These are phyloP conservation scores for Calypte anna DNA, from an alignment of 2,113 vertebrate genomes.

Conservation along the genomic window DNA sequence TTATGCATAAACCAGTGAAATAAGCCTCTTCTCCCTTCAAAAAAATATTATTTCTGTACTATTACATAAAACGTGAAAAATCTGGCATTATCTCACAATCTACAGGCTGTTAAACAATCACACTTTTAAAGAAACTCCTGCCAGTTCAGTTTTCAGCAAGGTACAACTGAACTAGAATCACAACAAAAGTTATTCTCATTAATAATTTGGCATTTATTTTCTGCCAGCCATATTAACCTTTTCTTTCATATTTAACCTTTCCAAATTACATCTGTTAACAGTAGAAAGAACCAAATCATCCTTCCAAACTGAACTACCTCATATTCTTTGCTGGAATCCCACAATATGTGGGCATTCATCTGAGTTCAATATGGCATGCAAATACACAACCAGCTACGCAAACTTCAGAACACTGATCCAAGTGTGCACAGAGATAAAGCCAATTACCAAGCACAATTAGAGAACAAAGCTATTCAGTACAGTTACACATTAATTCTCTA, in stretches of 20 bases:
- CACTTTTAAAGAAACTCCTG: background rate
- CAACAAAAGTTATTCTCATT: background rate
- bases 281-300: background rate
- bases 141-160: background rate
- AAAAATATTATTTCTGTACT: background rate
- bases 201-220: background rate
- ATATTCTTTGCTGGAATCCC: background rate
- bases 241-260: background rate
- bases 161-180: background rate
- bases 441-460: background rate
- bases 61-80: conserved; percentile 7
- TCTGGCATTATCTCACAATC: background rate
- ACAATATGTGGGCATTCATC: background rate
- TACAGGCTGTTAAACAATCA: background rate
- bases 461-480: background rate
- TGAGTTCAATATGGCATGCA: background rate
- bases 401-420: background rate
- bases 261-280: background rate
- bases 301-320: background rate
- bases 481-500: background rate
- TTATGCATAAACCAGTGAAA: conserved; percentile 61
- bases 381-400: background rate
- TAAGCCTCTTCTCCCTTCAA: background rate
- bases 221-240: background rate
- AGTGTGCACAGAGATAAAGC: background rate